phyloP scores from a whole-genome alignment of 2,113 vertebrate genomes.

The Coptodon bakossiorum region DNA sequence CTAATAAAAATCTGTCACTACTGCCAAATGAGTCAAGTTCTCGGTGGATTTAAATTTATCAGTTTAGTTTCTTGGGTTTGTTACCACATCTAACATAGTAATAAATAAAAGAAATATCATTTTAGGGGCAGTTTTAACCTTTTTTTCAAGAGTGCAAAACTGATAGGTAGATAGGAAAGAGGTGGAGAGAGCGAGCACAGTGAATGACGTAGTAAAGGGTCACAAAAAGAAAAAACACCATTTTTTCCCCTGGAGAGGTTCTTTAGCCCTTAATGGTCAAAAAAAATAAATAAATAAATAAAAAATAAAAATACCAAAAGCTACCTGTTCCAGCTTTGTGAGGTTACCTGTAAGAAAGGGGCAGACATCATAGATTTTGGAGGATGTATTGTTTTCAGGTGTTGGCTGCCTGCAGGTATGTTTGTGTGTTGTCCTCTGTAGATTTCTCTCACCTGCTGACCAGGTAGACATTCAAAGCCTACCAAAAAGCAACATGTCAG shows the following conservation, averaged over 20 bases:
- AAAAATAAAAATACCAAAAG: accelerated
- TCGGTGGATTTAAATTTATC: accelerated
- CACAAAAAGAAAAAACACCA: not conserved
- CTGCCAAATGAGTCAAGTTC: not conserved
- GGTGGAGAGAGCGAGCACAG: not conserved
- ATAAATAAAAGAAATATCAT: not conserved
- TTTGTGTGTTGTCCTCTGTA: not conserved
- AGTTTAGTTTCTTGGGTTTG: not conserved
- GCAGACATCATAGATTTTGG: slow-evolving; percentile 59
- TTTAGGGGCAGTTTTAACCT: not conserved
- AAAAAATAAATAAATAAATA: not conserved
- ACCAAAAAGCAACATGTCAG: not conserved
- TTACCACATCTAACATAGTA: not conserved
- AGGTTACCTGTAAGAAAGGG: slow-evolving; percentile 67
- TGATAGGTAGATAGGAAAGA: not conserved
- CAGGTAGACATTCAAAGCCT: not conserved
- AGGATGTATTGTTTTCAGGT: slow-evolving; percentile 58
- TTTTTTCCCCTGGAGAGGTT: not conserved
- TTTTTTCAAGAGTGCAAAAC: not conserved
- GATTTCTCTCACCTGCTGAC: not conserved
- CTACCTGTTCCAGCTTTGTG: not conserved
- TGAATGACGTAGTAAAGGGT: accelerated
- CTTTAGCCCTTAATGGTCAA: not conserved
- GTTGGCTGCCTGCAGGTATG: slow-evolving; percentile 34
- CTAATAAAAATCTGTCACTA: not conserved